These are phyloP conservation scores for Periplaneta americana DNA, from an alignment of 1,140 invertebrate genomes.

Conservation along the genomic window DNA sequence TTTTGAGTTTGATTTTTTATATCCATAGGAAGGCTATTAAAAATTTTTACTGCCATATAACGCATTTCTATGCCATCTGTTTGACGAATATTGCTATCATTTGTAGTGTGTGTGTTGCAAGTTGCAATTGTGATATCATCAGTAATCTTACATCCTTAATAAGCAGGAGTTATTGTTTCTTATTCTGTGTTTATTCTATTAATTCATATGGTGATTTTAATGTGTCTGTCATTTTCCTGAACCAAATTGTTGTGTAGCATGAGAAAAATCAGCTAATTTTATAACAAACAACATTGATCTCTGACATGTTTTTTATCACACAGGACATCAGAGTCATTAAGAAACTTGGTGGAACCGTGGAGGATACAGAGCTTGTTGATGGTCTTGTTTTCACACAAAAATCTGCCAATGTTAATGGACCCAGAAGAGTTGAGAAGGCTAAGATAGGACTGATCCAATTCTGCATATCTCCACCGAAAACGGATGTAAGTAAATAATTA, in stretches of 20 bases:
- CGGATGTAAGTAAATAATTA: constrained; percentile 92
- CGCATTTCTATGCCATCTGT: too few relatives aligned
- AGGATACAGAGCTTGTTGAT: constrained; percentile 95
- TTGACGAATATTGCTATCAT: too few relatives aligned
- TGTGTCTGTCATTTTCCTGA: too few relatives aligned
- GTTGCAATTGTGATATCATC: too few relatives aligned
- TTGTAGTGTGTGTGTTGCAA: too few relatives aligned
- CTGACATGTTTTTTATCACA: not conserved
- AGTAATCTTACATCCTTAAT: too few relatives aligned
- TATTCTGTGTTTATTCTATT: too few relatives aligned
- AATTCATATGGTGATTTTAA: too few relatives aligned
- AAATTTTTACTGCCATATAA: too few relatives aligned
- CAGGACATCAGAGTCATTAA: constrained; percentile 93
- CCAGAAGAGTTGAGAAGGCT: constrained; percentile 92
- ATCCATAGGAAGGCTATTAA: too few relatives aligned
- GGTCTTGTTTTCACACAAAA: constrained; percentile 92
- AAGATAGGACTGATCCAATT: constrained; percentile 99
- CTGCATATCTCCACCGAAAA: constrained; percentile 99
- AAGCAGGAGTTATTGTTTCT: too few relatives aligned
- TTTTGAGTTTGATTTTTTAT: too few relatives aligned
- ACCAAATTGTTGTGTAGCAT: not conserved
- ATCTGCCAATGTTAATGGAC: constrained; percentile 84
- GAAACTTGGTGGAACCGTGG: constrained; percentile 94
- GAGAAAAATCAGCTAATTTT: not conserved
- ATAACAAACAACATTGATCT: not conserved